Evolutionary conservation across 1,140 invertebrate species (phyloP), one percentile per base, ranked within the genome.

Genomic region (Muscidifurax raptorellus): DNA sequence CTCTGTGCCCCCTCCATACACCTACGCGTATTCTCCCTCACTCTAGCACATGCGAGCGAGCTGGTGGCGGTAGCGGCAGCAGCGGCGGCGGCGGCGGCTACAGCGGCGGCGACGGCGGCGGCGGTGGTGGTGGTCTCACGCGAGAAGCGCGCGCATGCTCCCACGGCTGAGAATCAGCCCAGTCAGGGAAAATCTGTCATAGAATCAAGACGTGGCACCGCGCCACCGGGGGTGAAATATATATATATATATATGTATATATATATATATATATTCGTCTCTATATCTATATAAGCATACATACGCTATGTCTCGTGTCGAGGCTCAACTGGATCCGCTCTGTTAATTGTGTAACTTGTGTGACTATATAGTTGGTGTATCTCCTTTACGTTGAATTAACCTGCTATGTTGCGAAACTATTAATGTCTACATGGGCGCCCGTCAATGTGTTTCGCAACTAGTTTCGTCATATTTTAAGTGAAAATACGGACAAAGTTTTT

Each of bases 151-250:
- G 92, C 92, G 92, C 92, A 93, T 93, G 92, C 92, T 92, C 92
- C 84, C 80, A 90, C 87, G 81, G 85, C 86, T 86, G 88, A 89
- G 89, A 92, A 91, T 91, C 90, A 89, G 90, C 90, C 91, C 91
- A 93, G 92, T 93, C 90, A 90, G 90, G 90, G 90, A 90, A 91
- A 93, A 91, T 93, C 92, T 91, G 90, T 89, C 91, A 89, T 83
- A 85, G 91, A 86, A 92, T 90, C 88, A 89, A 92, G 92, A 92
- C 92, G 92, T 91, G 89, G 67, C 76, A 64, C n/a, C 25, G 64
- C 30, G 64, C 76, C 74, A n/a, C 32, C 10, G 25, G n/a, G 64
- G 25, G 1, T 25, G 22, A 15, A 47, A 4, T 18, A 13, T 47
- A 47, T 47, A 47, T 59, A 7, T n/a, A n/a, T n/a, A 59, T n/a